phyloP scores from a whole-genome alignment of 2,797 vertebrate genomes.

The Crenichthys baileyi region DNA sequence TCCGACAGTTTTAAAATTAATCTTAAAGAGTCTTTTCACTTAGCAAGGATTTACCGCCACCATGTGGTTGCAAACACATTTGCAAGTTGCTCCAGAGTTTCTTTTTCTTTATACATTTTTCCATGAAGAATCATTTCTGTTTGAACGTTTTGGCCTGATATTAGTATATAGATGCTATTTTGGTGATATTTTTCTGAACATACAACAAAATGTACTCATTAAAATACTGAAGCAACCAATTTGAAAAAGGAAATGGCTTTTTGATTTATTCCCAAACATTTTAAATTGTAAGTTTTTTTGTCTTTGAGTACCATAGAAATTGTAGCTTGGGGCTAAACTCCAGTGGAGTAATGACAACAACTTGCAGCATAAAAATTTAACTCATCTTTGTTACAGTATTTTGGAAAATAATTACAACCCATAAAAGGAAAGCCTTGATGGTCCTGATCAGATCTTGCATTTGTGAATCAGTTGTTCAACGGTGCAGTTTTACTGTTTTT shows the following conservation, averaged over 20 bases:
- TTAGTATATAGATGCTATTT: not conserved
- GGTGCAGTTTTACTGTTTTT: not conserved
- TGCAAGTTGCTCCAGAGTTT: not conserved
- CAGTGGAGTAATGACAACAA: not conserved
- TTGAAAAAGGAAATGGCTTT: not conserved
- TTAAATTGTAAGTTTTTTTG: not conserved
- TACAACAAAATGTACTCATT: not conserved
- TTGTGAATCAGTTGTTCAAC: not conserved
- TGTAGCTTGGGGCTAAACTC: not conserved
- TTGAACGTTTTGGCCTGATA: not conserved
- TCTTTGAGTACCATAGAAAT: not conserved
- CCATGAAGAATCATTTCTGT: not conserved
- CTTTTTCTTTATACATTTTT: not conserved
- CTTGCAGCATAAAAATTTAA: not conserved
- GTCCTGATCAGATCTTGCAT: not conserved
- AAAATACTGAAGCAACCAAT: not conserved
- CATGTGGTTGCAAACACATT: conserved; percentile 44
- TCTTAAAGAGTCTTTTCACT: not conserved
- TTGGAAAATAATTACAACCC: no score
- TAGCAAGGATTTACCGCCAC: conserved; percentile 44
- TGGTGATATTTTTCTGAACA: not conserved
- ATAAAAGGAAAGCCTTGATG: not conserved
- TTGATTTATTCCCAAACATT: not conserved
- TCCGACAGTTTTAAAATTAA: not conserved
- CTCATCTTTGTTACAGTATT: not conserved